Evolutionary conservation across 1,140 invertebrate genomes (phyloP), one percentile per base, ranked within the genome.

Genomic region (Drosophila sp.): DNA sequence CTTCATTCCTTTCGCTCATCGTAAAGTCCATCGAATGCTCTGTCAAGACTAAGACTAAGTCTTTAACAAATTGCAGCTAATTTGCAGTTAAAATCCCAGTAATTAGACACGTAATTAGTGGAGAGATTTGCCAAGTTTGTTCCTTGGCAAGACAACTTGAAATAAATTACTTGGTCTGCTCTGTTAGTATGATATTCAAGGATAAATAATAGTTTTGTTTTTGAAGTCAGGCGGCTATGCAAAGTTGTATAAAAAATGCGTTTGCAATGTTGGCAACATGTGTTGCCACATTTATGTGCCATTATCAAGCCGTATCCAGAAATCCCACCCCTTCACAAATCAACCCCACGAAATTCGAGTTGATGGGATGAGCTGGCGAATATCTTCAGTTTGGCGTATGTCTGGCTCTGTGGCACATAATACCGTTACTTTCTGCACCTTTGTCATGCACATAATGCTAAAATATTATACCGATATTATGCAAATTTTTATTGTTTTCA

Each of bases 401-500:
- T 61, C 58, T 70, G 50, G 29, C 50, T 53, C 13, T 53, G 9
- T 36, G 63, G 16, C 62, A 58, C 66, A 64, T 77, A 78, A 79
- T 83, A 59, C 77, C 75, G 58, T 77, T 81, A 80, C 81, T 76
- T 79, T 79, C 72, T 61, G 58, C 83, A 87, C 79, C 83, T 87
- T 87, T 83, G 59, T 76, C 76, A 78, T 63, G 67, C 62, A 50
- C 66, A 89, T 89, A 89, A 89, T 89, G 83, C 83, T 89, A 80
- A 89, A 89, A 89, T 89, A 89, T 89, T 89, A 89, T 89, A 89
- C 83, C 83, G 84, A 89, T 89, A 89, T 89, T 89, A 89, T 89
- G 83, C 84, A 89, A 89, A 89, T 89, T 89, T 89, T 89, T 83
- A 89, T 89, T 89, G 83, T 89, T 89, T 82, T 64, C 73, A 56